Evolutionary conservation across 2,113 vertebrate genomes (phyloP).

Genomic region (Petaurus breviceps): DNA sequence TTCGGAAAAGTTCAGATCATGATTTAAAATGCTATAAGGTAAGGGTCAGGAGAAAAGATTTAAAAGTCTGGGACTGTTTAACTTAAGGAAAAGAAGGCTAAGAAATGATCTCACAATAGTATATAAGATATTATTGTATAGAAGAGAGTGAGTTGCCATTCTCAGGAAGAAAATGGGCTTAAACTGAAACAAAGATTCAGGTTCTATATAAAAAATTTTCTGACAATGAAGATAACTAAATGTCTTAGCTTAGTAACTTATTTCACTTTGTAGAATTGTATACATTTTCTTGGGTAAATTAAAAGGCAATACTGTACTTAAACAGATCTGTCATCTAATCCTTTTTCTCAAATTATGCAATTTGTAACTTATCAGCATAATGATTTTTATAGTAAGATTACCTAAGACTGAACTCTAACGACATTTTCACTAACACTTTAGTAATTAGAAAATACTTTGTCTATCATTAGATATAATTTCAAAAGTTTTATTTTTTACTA

Average conservation of each 20-base stretch:
- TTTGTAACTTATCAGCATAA: neutral
- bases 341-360: neutral
- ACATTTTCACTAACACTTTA: neutral
- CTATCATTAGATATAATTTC: too few species aligned
- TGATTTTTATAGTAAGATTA: neutral
- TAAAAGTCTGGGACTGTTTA: neutral
- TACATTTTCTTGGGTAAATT: constrained; percentile 28
- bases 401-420: neutral
- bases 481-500: neutral
- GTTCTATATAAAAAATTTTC: constrained; percentile 36
- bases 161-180: neutral
- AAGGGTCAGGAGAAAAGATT: constrained; percentile 11
- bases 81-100: neutral
- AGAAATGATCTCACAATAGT: constrained; percentile 31
- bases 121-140: neutral
- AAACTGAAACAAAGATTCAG: constrained; percentile 25
- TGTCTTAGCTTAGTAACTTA: neutral
- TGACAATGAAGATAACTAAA: constrained; percentile 39
- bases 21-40: constrained; percentile 14
- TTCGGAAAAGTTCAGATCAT: constrained; percentile 14
- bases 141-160: neutral
- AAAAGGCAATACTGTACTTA: neutral
- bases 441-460: too few species aligned
- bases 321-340: neutral
- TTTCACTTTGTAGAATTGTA: neutral